phyloP scores from a whole-genome alignment of 2,888 invertebrate genomes.

The Gonocerus acuteangulatus region DNA sequence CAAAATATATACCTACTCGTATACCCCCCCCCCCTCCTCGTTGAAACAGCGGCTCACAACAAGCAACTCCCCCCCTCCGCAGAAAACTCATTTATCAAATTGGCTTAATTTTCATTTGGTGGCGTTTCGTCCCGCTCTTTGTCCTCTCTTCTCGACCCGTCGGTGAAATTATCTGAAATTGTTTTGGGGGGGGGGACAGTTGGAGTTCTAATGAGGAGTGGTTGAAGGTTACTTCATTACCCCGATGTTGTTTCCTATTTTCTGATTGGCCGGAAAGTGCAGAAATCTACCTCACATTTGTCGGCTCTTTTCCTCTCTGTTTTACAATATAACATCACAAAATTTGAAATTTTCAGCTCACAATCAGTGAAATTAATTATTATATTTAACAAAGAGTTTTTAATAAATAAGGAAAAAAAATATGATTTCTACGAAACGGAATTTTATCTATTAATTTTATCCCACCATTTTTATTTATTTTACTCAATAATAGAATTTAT shows the following conservation, averaged over 20 bases:
- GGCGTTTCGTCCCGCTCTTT: not conserved
- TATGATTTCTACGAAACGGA: too few species aligned
- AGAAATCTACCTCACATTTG: too few species aligned
- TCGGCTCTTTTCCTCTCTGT: too few species aligned
- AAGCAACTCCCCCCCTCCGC: not conserved
- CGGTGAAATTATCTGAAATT: not conserved
- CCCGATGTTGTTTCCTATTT: conserved; percentile 7
- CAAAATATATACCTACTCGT: conserved; percentile 15
- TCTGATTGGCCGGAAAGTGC: conserved; percentile 5
- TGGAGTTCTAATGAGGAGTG: not conserved
- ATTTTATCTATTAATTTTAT: too few species aligned
- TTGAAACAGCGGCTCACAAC: not conserved
- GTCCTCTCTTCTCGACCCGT: not conserved
- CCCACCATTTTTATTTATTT: too few species aligned
- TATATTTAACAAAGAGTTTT: too few species aligned
- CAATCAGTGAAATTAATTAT: too few species aligned
- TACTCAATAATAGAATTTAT: too few species aligned
- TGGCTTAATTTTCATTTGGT: conserved; percentile 23
- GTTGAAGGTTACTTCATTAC: not conserved
- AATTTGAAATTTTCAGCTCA: too few species aligned
- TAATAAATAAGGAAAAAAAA: too few species aligned
- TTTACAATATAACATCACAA: too few species aligned
- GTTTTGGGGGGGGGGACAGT: not conserved
- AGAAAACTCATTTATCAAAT: conserved; percentile 20
- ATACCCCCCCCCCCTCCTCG: not conserved